phyloP scores from a whole-genome alignment of 2,113 vertebrate species.

The Percopsis transmontana region DNA sequence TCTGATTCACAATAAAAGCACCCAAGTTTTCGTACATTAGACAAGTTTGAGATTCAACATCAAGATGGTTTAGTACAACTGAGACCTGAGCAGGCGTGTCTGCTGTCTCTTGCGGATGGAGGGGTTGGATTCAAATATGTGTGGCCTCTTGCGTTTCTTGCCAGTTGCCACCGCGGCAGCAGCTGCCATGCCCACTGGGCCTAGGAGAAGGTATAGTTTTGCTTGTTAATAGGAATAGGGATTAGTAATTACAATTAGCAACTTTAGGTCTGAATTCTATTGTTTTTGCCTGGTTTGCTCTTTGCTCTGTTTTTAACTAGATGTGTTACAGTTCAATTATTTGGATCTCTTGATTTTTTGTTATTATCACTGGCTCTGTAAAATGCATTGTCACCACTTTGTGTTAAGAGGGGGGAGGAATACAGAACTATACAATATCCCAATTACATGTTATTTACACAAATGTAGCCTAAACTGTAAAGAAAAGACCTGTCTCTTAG shows the following conservation, averaged over 20 bases:
- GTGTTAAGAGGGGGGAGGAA: too few species aligned
- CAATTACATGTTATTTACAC: neutral
- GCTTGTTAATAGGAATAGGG: neutral
- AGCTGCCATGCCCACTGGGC: constrained; percentile 97
- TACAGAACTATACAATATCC: too few species aligned
- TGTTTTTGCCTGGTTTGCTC: too few species aligned
- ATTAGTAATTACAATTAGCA: neutral
- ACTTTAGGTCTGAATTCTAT: neutral
- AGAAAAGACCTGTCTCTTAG: neutral
- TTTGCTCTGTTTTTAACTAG: too few species aligned
- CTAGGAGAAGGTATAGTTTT: constrained; percentile 64
- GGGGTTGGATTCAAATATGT: constrained; percentile 97
- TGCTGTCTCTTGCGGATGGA: constrained; percentile 98
- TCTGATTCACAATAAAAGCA: neutral
- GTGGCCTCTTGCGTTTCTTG: constrained; percentile 94
- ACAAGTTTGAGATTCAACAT: neutral
- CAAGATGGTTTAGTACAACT: neutral
- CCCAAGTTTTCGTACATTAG: too few species aligned
- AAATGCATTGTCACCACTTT: neutral
- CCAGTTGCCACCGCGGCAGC: constrained; percentile 97
- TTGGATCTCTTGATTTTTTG: neutral
- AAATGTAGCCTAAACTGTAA: neutral
- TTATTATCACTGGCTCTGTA: neutral
- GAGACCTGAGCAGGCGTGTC: constrained; percentile 93
- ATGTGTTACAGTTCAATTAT: too few species aligned